A percentile compares a stretch with the other conserved stretches of the same genome.
These are phyloP conservation scores for Yponomeuta cagnagella DNA, from an alignment of 2,888 invertebrate genomes.

Conservation along the genomic window DNA sequence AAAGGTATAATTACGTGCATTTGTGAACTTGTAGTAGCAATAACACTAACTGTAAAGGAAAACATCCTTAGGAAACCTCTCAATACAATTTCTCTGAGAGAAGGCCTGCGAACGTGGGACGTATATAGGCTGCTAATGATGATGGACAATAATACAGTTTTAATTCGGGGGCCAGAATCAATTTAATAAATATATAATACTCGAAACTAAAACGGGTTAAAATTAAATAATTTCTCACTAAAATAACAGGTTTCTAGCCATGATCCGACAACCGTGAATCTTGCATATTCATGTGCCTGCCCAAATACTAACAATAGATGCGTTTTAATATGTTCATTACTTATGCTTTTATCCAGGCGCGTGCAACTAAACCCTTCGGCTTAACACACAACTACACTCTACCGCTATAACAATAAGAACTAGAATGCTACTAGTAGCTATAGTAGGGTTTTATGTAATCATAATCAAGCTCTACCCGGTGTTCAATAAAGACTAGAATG, in stretches of 20 bases:
- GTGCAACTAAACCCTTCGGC: constrained; percentile 43
- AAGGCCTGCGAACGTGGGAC: too few species aligned
- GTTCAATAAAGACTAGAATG: background rate
- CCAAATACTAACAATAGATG: constrained; percentile 37
- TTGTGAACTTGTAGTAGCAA: too few species aligned
- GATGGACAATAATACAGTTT: background rate
- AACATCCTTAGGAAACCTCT: too few species aligned
- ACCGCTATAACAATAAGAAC: background rate
- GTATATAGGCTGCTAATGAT: too few species aligned
- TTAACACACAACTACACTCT: background rate
- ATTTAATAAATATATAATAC: background rate
- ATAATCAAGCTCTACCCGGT: background rate
- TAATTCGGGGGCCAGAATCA: background rate
- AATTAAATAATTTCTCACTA: constrained; percentile 18
- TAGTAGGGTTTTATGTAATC: constrained; percentile 27
- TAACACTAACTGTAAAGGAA: too few species aligned
- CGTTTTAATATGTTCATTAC: constrained; percentile 47
- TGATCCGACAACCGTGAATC: constrained; percentile 26
- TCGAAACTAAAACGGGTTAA: background rate
- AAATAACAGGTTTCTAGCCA: constrained; percentile 32
- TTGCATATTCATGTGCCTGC: constrained; percentile 10
- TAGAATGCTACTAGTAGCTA: constrained; percentile 16
- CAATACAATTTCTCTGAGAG: too few species aligned
- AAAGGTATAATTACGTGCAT: too few species aligned
- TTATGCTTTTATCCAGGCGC: constrained; percentile 52